Conservation (phyloP, 2,797 vertebrate genomes). For the Gallinago nigripennis region DNA sequence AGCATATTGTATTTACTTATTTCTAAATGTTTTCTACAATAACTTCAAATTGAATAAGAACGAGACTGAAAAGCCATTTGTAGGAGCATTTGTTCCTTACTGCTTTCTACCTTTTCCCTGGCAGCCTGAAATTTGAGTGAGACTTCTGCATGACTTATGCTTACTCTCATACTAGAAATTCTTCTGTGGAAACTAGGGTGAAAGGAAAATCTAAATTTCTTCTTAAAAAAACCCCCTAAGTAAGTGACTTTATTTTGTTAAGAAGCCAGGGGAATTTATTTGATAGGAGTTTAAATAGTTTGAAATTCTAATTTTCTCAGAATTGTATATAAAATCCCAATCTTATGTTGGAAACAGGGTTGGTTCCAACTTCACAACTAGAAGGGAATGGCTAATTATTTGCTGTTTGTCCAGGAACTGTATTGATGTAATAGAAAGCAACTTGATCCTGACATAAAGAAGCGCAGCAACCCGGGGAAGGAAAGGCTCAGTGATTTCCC, state of each 20-base stretch:
- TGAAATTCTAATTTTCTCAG: not conserved
- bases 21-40: not conserved
- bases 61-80: not conserved
- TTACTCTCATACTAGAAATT: not conserved
- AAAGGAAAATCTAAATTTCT: not conserved
- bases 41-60: not conserved
- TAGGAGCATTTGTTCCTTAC: not conserved
- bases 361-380: not conserved
- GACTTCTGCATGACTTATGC: not conserved
- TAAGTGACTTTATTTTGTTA: not conserved
- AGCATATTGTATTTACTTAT: not conserved
- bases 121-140: not conserved
- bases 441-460: not conserved
- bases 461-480: not conserved
- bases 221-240: fast-evolving
- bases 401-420: not conserved
- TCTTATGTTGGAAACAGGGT: not conserved
- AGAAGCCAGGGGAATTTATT: not conserved
- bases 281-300: not conserved
- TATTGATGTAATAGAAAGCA: not conserved
- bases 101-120: not conserved
- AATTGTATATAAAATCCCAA: not conserved
- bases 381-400: not conserved
- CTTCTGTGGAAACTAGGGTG: not conserved
- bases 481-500: not conserved